Conservation (phyloP, 2,797 vertebrate species). For the Tapirus indicus region DNA sequence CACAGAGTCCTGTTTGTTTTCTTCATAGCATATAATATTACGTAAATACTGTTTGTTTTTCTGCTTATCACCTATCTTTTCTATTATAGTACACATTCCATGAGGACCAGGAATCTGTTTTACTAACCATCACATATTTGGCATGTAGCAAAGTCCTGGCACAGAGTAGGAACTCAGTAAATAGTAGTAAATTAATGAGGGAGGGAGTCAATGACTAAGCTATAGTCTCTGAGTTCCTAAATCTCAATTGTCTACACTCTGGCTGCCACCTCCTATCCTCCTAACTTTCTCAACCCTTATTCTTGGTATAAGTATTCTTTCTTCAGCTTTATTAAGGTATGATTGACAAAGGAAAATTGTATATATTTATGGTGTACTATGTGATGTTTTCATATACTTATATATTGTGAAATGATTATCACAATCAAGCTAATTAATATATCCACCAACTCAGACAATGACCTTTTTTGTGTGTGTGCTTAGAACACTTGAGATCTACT, state of each 20-base stretch:
- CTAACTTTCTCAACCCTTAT: background rate
- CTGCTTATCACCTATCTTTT: background rate
- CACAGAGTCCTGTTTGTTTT: background rate
- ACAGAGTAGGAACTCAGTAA: background rate
- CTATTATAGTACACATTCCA: background rate
- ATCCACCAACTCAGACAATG: too few relatives aligned
- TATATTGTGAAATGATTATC: too few relatives aligned
- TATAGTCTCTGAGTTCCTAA: background rate
- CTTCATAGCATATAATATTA: background rate
- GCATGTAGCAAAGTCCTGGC: background rate
- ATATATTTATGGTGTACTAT: too few relatives aligned
- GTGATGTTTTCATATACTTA: too few relatives aligned
- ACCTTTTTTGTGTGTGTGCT: too few relatives aligned
- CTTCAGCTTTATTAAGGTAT: too few relatives aligned
- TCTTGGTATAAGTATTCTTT: background rate
- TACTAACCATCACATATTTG: background rate
- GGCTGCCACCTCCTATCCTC: too few relatives aligned
- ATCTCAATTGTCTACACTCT: background rate
- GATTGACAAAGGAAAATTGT: too few relatives aligned
- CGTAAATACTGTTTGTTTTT: background rate
- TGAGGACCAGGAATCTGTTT: background rate
- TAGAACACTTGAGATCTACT: too few relatives aligned
- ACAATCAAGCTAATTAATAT: too few relatives aligned
- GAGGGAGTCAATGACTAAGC: background rate
- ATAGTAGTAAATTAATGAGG: background rate